A percentile compares a stretch with the other conserved stretches of the same genome.
Evolutionary conservation across 1,140 invertebrate species (phyloP).

Genomic region (Lordiphosa stackelbergi): DNA sequence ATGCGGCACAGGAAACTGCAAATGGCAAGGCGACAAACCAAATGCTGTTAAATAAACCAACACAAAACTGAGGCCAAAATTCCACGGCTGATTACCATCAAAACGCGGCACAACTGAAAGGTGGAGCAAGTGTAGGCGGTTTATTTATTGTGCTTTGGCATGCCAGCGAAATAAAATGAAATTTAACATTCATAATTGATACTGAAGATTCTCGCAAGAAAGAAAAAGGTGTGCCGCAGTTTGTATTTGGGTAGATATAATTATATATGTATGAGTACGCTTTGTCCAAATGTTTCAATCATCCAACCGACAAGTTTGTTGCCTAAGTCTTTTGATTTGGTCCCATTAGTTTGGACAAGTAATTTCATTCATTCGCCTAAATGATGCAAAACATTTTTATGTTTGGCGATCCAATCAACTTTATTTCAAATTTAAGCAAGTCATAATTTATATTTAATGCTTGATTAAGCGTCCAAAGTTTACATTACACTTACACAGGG

Average conservation of each 20-base stretch:
- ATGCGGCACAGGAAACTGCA: constrained; percentile 2
- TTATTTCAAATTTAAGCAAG: constrained; percentile 5
- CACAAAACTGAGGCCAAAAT: constrained; percentile 7
- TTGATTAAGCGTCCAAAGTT: neutral
- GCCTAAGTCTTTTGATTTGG: constrained; percentile 36
- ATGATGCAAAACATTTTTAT: constrained; percentile 7
- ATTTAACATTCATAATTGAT: constrained; percentile 14
- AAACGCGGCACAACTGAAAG: constrained; percentile 8
- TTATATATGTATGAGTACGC: neutral
- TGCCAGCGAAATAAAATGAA: constrained; percentile 11
- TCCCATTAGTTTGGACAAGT: too few relatives aligned
- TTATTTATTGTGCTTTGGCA: constrained; percentile 12
- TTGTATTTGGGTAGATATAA: neutral
- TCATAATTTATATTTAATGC: constrained; percentile 11
- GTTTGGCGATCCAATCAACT: constrained; percentile 11
- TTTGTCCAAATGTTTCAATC: constrained; percentile 1
- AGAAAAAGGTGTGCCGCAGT: constrained; percentile 5
- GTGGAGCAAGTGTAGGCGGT: constrained; percentile 12
- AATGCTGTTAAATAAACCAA: neutral
- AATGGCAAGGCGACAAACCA: constrained; percentile 8
- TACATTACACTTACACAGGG: constrained; percentile 3
- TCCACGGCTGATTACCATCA: constrained; percentile 11
- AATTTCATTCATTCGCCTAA: constrained; percentile 5
- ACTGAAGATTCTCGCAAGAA: constrained; percentile 6
- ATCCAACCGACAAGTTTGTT: constrained; percentile 22